Evolutionary conservation across 2,797 vertebrate species (phyloP).

Genomic region (Dallia pectoralis): DNA sequence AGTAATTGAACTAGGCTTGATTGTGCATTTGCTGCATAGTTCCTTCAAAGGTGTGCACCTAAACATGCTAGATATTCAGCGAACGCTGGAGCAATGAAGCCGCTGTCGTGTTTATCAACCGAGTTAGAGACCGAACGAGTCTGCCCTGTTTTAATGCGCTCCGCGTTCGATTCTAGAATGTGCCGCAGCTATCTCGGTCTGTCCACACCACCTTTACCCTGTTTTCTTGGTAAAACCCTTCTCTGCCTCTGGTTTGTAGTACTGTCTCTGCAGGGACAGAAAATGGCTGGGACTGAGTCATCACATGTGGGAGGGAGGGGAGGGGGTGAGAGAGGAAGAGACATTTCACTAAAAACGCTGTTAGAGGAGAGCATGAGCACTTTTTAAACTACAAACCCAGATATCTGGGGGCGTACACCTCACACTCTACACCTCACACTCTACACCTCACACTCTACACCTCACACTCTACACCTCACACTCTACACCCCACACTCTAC

Average conservation of each 20-base stretch:
- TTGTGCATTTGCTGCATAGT: not conserved
- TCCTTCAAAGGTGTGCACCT: not conserved
- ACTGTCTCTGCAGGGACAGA: constrained; percentile 61
- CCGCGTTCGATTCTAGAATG: not conserved
- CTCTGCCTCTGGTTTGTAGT: constrained; percentile 35
- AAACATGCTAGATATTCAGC: not conserved
- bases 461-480: no score
- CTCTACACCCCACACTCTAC: no score
- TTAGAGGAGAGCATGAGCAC: not conserved
- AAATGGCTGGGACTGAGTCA: constrained; percentile 66
- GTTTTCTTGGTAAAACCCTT: not conserved
- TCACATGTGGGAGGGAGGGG: constrained; percentile 32
- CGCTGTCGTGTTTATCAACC: not conserved
- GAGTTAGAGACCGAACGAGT: not conserved
- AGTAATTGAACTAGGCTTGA: not conserved
- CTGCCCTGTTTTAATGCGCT: not conserved
- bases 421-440: no score
- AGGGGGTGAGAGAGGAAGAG: constrained; percentile 6
- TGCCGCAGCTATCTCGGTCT: not conserved
- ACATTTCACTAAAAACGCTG: constrained; percentile 19
- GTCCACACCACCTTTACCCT: not conserved
- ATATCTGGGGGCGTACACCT: no score
- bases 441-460: no score
- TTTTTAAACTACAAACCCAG: not conserved
- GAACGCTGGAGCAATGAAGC: not conserved